These are phyloP conservation scores for Drosophila anceps DNA, from an alignment of 2,888 invertebrate genomes.

Conservation along the genomic window DNA sequence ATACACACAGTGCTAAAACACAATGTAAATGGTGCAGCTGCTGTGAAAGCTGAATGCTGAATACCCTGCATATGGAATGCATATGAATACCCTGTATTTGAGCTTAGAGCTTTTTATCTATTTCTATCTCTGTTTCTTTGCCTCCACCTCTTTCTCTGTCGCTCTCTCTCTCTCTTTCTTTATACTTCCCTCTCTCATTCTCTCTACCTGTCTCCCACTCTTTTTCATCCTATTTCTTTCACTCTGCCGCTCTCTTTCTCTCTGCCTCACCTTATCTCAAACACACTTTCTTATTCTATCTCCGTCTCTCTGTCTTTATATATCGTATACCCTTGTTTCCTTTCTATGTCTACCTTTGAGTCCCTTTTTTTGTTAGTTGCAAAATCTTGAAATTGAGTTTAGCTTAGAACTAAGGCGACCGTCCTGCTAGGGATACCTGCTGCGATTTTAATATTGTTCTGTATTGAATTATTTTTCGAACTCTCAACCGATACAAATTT, in stretches of 20 bases:
- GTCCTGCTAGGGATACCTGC: background rate
- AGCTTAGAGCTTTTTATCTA: no score
- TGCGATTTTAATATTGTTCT: background rate
- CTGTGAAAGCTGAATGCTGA: background rate
- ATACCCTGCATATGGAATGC: slow-evolving; percentile 12
- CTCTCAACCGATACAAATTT: background rate
- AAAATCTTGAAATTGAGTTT: background rate
- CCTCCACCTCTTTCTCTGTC: background rate
- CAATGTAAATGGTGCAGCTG: slow-evolving; percentile 34
- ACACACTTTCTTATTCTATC: background rate
- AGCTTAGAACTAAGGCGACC: background rate
- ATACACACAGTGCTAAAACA: background rate
- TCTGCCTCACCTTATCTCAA: background rate
- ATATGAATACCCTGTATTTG: no score
- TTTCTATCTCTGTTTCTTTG: background rate
- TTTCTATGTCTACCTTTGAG: no score
- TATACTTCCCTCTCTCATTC: background rate
- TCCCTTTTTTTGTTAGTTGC: background rate
- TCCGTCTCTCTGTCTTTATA: background rate
- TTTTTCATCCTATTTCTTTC: background rate
- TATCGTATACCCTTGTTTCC: background rate
- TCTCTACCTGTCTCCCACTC: background rate
- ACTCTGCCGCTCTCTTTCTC: background rate
- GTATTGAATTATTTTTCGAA: no score
- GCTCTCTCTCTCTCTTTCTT: background rate